These are phyloP conservation scores for Callyntrura sp. DNA, from an alignment of 2,888 invertebrate species.

Conservation along the genomic window DNA sequence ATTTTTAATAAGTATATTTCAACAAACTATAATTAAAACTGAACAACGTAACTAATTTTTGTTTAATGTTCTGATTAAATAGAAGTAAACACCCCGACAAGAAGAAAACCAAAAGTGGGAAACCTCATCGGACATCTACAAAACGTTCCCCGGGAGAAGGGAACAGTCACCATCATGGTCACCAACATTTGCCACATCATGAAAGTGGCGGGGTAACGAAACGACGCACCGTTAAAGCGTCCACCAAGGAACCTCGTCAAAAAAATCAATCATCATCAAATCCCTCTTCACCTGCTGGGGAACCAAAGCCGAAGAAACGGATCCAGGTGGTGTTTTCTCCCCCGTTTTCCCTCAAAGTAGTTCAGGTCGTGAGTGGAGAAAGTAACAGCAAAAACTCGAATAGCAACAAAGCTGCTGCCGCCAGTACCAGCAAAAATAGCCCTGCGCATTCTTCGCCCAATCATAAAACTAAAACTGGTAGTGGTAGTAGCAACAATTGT, in stretches of 20 bases:
- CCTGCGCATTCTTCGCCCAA: slow-evolving; percentile 18
- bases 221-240: slow-evolving; percentile 62
- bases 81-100: slow-evolving; percentile 67
- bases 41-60: neutral
- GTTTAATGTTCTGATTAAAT: neutral
- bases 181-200: neutral
- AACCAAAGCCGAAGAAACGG: slow-evolving; percentile 75
- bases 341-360: slow-evolving; percentile 83
- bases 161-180: slow-evolving; percentile 5
- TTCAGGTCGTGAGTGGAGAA: slow-evolving; percentile 70
- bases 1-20: neutral
- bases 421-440: slow-evolving; percentile 25
- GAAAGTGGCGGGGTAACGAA: slow-evolving; percentile 65
- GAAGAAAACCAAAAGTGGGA: slow-evolving; percentile 58
- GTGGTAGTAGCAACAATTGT: slow-evolving; percentile 22
- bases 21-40: neutral
- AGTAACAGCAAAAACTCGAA: slow-evolving; percentile 24
- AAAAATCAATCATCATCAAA: slow-evolving; percentile 6
- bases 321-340: slow-evolving; percentile 82
- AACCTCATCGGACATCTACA: slow-evolving; percentile 50
- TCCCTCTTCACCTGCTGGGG: slow-evolving; percentile 5
- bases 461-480: neutral
- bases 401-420: neutral
- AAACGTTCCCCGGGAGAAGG: slow-evolving; percentile 39
- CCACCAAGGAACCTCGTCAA: slow-evolving; percentile 56